phyloP scores from a whole-genome alignment of 2,113 vertebrate species.

The Ondatra zibethicus region DNA sequence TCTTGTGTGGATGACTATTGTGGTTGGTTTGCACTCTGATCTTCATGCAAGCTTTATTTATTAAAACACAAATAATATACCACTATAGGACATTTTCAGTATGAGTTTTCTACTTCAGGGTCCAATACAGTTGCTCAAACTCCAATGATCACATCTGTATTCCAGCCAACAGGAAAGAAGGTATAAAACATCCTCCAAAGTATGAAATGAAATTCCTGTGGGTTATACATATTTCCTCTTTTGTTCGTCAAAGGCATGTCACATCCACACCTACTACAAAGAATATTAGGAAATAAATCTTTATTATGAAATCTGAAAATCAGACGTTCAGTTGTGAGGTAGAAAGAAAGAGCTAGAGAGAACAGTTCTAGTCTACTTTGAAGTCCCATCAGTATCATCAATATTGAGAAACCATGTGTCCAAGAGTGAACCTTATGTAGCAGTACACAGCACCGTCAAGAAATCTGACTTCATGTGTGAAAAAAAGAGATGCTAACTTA shows the following conservation, averaged over 20 bases:
- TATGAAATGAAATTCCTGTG: not conserved
- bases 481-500: not conserved
- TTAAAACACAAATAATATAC: too few relatives aligned
- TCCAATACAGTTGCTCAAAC: not conserved
- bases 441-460: not conserved
- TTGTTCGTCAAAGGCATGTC: not conserved
- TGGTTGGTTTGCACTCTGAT: too few relatives aligned
- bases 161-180: not conserved
- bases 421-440: not conserved
- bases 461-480: not conserved
- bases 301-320: constrained; percentile 35
- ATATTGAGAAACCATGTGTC: not conserved
- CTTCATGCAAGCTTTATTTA: too few relatives aligned
- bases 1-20: too few relatives aligned
- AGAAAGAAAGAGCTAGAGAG: not conserved
- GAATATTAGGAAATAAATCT: not conserved
- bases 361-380: not conserved
- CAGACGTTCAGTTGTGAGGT: not conserved
- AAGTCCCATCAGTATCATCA: not conserved
- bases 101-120: constrained; percentile 28
- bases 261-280: not conserved
- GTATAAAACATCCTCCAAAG: not conserved
- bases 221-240: not conserved
- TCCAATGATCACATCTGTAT: not conserved
- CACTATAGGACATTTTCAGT: not conserved